Base-by-base conservation (phyloP, 2,888 invertebrate genomes). In the Lasius fuliginosus region DNA sequence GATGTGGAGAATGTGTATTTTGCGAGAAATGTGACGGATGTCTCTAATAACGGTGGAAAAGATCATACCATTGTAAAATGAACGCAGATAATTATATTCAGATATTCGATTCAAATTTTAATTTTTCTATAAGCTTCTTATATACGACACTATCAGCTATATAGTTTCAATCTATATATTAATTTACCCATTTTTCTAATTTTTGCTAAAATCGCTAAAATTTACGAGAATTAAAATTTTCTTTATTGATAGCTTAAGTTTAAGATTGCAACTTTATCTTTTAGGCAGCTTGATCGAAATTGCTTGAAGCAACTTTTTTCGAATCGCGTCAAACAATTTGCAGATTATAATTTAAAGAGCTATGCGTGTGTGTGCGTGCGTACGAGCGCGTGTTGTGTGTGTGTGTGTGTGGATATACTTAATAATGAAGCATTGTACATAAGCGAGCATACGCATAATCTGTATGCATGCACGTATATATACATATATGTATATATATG, bases 401-500 rank as follows among this genome's bases (percentile, higher is more conserved):
- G 49, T 49, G 18, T n/a, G 18, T 46, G 6, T 49, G 49, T 49
- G 18, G n/a, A 11, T 46, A 4, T 64, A 75, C 3, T 8, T 65
- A 56, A 67, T 6, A 36, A 56, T n/a, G 67, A 23, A 56, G n/a
- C 67, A 67, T 64, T 83, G 84, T 85, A 79, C 73, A 53, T 68
- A 33, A 82, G 73, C 76, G 36, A 73, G 76, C 82, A 75, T 84
- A 86, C 84, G 84, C 83, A 84, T 90, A 84, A 88, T 85, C 85
- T 86, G 82, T 89, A 87, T 53, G 27, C 40, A 53, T 76, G 40
- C 4, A 12, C 3, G 3, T 15, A 46, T 15, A 42, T 12, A 12
- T 12, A 15, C 15, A 42, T 85, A 81, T 88, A 87, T 36, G 15
- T 36, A 49, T 64, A 65, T 36, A 36, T 12, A 42, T 42, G 12